Percentiles rank a stretch among this genome's conserved stretches.
Conservation (phyloP, 1,140 invertebrate species). For the Tyrophagus putrescentiae region DNA sequence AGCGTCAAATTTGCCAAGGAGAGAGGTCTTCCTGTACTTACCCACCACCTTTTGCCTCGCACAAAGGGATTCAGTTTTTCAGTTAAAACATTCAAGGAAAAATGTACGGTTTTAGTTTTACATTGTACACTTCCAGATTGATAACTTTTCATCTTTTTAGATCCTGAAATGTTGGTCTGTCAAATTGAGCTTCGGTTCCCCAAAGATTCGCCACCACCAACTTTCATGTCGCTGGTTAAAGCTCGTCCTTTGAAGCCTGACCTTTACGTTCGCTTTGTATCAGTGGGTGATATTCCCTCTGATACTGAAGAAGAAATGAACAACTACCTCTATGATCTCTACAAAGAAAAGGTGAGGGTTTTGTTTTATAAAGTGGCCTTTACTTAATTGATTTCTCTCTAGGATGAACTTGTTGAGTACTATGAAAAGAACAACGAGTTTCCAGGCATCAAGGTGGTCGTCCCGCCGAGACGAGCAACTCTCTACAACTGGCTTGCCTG, state of each 20-base stretch:
- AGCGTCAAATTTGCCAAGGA: constrained; percentile 73
- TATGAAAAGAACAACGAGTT: constrained; percentile 21
- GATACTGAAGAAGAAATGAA: constrained; percentile 54
- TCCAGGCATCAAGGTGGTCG: constrained; percentile 13
- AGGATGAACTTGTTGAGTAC: constrained; percentile 23
- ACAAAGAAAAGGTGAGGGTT: constrained; percentile 34
- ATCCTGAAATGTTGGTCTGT: constrained; percentile 22
- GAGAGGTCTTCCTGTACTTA: constrained; percentile 64
- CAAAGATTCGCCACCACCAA: constrained; percentile 38
- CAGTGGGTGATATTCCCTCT: constrained; percentile 59
- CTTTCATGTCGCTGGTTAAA: constrained; percentile 61
- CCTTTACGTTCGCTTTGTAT: constrained; percentile 63
- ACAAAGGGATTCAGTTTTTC: constrained; percentile 61
- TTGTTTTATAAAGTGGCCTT: background rate
- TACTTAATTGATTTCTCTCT: background rate
- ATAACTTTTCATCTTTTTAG: background rate
- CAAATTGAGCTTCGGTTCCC: constrained; percentile 27
- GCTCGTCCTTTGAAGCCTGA: constrained; percentile 58
- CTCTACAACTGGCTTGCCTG: constrained; percentile 17
- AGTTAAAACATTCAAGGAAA: constrained; percentile 24
- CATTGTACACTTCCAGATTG: background rate
- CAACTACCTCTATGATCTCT: constrained; percentile 64
- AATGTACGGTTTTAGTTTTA: constrained; percentile 2
- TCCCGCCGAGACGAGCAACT: background rate
- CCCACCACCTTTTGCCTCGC: constrained; percentile 79